A percentile compares a stretch with the other conserved stretches of the same genome.
Evolutionary conservation across 2,797 vertebrate genomes (phyloP).

Genomic region (Dendrocincla fuliginosa): DNA sequence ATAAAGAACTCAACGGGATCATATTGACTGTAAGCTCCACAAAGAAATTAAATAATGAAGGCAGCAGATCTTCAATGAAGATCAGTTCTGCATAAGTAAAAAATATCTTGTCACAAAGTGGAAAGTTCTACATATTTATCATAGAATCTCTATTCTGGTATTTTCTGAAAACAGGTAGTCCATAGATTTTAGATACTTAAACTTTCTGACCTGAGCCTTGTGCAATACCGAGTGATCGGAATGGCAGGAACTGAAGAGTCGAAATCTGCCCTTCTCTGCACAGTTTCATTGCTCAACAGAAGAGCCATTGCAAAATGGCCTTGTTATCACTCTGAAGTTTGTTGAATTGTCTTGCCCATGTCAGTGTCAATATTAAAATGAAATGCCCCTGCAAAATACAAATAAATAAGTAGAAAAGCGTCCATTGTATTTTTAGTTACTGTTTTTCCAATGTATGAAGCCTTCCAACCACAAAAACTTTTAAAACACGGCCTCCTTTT

Average conservation of each 20-base stretch:
- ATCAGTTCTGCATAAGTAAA: neutral
- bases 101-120: neutral
- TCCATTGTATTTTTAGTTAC: neutral
- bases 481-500: neutral
- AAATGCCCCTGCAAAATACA: neutral
- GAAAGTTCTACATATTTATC: neutral
- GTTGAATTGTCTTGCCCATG: neutral
- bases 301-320: neutral
- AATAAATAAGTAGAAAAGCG: neutral
- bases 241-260: neutral
- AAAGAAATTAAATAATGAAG: conserved; percentile 66
- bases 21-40: conserved; percentile 44
- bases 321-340: neutral
- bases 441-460: neutral
- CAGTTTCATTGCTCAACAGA: neutral
- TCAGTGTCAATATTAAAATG: neutral
- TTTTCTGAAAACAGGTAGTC: neutral
- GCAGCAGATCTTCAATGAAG: conserved; percentile 11
- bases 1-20: conserved; percentile 66
- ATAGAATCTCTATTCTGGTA: neutral
- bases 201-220: neutral
- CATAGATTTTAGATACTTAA: neutral
- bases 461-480: neutral
- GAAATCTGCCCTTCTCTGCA: neutral
- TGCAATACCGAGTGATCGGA: neutral